Conservation (phyloP, 2,113 vertebrate species). For the Rana temporaria region DNA sequence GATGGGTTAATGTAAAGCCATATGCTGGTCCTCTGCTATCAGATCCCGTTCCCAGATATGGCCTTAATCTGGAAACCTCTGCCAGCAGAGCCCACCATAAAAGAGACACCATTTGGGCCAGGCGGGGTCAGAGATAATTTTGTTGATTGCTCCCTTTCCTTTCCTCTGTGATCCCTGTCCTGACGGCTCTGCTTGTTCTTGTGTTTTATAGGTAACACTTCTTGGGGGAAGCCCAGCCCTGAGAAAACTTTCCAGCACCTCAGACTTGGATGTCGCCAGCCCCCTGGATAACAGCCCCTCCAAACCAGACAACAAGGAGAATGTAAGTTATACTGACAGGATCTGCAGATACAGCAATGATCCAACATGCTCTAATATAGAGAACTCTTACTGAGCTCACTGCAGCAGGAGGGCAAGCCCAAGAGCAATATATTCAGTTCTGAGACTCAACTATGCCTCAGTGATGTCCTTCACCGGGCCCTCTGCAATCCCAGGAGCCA, state of each 20-base stretch:
- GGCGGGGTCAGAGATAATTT: background rate
- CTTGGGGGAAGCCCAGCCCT: constrained; percentile 78
- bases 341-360: too few species aligned
- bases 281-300: background rate
- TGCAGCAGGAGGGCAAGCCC: too few species aligned
- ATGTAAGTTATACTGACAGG: constrained; percentile 65
- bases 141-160: background rate
- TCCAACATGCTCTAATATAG: too few species aligned
- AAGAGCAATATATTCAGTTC: too few species aligned
- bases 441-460: too few species aligned
- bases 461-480: too few species aligned
- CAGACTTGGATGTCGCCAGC: constrained; percentile 67
- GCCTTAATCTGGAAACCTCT: too few species aligned
- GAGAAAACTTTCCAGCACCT: constrained; percentile 70
- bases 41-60: too few species aligned
- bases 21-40: too few species aligned
- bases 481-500: too few species aligned
- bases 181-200: background rate
- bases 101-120: background rate
- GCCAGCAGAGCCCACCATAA: background rate
- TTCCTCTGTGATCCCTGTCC: background rate
- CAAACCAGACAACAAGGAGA: constrained; percentile 74
- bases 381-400: too few species aligned
- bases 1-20: too few species aligned
- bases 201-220: constrained; percentile 72